A percentile compares a stretch with the other conserved stretches of the same genome.
These are phyloP conservation scores for Thalassoma bifasciatum DNA, from an alignment of 2,113 vertebrate species.

Conservation along the genomic window DNA sequence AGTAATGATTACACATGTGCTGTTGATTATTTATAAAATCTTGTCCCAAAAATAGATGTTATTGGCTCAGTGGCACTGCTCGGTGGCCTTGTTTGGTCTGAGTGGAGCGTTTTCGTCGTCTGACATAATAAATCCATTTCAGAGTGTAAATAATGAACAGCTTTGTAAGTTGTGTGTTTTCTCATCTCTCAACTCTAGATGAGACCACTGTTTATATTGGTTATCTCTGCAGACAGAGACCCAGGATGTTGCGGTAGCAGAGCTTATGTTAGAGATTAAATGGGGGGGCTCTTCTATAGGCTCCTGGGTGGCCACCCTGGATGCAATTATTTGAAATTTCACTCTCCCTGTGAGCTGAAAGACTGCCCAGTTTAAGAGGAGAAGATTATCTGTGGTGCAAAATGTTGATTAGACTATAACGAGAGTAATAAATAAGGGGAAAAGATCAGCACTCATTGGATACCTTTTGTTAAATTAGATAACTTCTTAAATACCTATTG, in stretches of 20 bases:
- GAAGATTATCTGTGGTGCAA: not conserved
- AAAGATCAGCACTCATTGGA: not conserved
- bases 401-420: too few species aligned
- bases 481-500: too few species aligned
- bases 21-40: constrained; percentile 16
- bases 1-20: constrained; percentile 20
- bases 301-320: not conserved
- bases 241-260: constrained; percentile 7
- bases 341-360: not conserved
- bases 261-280: constrained; percentile 23
- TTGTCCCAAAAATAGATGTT: constrained; percentile 34
- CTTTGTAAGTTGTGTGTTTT: constrained; percentile 25
- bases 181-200: constrained; percentile 10
- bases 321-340: not conserved
- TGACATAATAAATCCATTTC: constrained; percentile 57
- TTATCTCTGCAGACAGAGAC: constrained; percentile 11
- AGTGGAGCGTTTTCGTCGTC: constrained; percentile 24
- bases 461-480: too few species aligned
- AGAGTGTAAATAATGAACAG: constrained; percentile 67
- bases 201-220: constrained; percentile 3
- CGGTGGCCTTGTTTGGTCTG: constrained; percentile 50
- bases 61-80: constrained; percentile 2
- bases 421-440: not conserved
- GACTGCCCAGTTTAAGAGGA: not conserved
- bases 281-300: not conserved